Evolutionary conservation across 2,113 vertebrate species (phyloP), one percentile per base, ranked within the genome.

Genomic region (Spea bombifrons): DNA sequence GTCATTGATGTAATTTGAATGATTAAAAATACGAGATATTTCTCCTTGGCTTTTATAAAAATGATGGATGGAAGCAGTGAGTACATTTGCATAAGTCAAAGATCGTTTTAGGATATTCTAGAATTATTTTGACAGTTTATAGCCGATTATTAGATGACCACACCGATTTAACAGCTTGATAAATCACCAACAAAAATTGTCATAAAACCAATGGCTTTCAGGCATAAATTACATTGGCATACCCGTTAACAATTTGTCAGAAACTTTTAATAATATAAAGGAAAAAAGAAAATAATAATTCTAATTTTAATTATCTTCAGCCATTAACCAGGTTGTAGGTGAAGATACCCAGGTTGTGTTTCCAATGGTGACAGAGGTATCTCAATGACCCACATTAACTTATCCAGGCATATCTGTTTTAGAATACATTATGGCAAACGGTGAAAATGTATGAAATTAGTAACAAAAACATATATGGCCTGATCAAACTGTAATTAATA

Each of bases 111-210:
- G 71, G 77, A 80, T 67, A 80, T 50, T 80, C 57, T 67, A 72
- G 45, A 73, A 67, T 59, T 67, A 67, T 73, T 80, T 73, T 80
- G 50, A 80, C 77, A 80, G 47, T 79, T 73, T 80, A 80, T 66
- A 67, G 17, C 77, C 63, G 67, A 73, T 57, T 73, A 49, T 67
- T 61, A 47, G 72, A 73, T 73, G 59, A 10, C 30, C 71, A 80
- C 71, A 53, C 47, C 73, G 16, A 69, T 76, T 69, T 76, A 69
- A 76, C 52, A 12, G 50, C 66, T 76, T 69, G 77, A 80, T 73
- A 80, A 73, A 73, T 73, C 43, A 48, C 43, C 64, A 66, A 43
- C 6, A 66, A 72, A 73, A 73, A 53, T 47, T 57, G 49, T 80
- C 77, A 67, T 79, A 79, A 73, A 73, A 73, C 61, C 61, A 47